phyloP scores from a whole-genome alignment of 2,888 invertebrate species.

The Teleiodes luculella region DNA sequence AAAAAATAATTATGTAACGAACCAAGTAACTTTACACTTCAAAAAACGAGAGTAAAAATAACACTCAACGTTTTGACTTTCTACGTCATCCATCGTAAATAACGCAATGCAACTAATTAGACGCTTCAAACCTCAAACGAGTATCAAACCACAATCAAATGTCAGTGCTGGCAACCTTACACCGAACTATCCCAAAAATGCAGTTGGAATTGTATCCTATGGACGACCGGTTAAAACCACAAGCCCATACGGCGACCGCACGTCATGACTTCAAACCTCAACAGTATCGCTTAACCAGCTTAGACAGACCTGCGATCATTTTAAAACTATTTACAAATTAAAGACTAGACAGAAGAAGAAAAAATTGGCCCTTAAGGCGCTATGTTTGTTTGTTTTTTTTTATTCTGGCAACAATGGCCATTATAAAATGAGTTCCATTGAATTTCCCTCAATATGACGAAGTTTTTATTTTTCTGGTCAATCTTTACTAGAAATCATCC shows the following conservation, averaged over 20 bases:
- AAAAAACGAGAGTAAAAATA: not conserved
- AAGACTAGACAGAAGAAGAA: too few relatives aligned
- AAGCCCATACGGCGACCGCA: conserved; percentile 45
- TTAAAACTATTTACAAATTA: too few relatives aligned
- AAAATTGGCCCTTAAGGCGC: too few relatives aligned
- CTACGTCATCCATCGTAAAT: not conserved
- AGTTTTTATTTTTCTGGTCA: too few relatives aligned
- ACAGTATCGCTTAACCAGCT: conserved; percentile 17
- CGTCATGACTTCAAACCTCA: conserved; percentile 35
- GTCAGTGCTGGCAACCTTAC: conserved; percentile 36
- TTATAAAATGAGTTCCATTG: too few relatives aligned
- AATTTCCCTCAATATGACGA: too few relatives aligned
- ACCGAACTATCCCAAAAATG: conserved; percentile 62
- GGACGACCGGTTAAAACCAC: conserved; percentile 58
- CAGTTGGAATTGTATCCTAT: conserved; percentile 46
- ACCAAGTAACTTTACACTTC: too few relatives aligned
- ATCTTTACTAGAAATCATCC: too few relatives aligned
- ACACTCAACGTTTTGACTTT: not conserved
- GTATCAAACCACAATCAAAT: conserved; percentile 36
- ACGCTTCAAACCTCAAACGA: conserved; percentile 2
- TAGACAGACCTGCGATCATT: conserved; percentile 2
- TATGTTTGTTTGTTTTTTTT: too few relatives aligned
- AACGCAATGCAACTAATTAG: conserved; percentile 10
- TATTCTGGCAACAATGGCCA: too few relatives aligned
- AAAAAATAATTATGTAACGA: too few relatives aligned